Percentiles rank a stretch among this genome's conserved stretches.
These are phyloP conservation scores for Anolis sagrei DNA, from an alignment of 2,113 vertebrate genomes.

Conservation along the genomic window DNA sequence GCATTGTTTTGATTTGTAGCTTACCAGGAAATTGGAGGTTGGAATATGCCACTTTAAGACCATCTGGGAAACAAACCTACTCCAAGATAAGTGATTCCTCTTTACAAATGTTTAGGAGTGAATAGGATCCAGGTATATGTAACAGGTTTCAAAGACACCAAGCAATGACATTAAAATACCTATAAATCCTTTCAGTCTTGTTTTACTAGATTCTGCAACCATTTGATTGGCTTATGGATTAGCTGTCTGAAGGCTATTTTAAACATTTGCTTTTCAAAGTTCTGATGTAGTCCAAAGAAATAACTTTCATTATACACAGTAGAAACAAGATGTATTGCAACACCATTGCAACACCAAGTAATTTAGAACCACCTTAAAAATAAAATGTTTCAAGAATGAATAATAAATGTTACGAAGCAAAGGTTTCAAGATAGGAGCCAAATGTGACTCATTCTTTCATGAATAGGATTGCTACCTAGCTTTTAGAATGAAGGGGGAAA, in stretches of 20 bases:
- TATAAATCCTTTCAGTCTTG: background rate
- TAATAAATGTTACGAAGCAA: background rate
- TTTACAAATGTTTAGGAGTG: background rate
- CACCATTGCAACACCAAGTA: background rate
- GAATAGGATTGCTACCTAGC: background rate
- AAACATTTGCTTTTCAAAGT: background rate
- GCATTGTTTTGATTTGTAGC: background rate
- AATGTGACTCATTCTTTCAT: background rate
- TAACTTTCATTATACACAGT: too few species aligned
- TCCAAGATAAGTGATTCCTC: background rate
- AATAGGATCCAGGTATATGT: background rate
- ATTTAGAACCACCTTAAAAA: background rate
- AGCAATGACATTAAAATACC: background rate
- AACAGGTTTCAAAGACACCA: background rate
- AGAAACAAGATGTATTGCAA: background rate
- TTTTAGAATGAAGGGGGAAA: background rate
- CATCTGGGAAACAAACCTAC: background rate
- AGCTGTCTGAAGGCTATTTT: background rate
- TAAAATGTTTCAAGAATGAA: background rate
- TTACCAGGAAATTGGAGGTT: background rate
- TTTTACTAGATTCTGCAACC: background rate
- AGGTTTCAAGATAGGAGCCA: background rate
- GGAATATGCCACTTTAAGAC: background rate
- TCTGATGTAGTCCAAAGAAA: background rate
- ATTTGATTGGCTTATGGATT: background rate